Percentiles rank a stretch among this genome's conserved stretches.
Evolutionary conservation across 2,797 vertebrate species (phyloP).

Genomic region (Lerista edwardsae): DNA sequence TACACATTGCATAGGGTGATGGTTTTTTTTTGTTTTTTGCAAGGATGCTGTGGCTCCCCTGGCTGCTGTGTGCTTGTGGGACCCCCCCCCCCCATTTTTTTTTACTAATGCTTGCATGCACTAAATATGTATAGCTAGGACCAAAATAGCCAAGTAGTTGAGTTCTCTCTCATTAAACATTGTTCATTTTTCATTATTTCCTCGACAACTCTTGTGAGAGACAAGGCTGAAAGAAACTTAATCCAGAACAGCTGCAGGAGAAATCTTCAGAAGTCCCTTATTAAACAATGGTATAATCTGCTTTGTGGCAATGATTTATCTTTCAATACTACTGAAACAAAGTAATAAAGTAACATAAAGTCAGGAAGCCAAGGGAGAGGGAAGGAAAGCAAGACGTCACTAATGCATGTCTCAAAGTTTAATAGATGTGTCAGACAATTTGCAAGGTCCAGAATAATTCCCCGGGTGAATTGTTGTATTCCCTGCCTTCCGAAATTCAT

Average conservation of each 20-base stretch:
- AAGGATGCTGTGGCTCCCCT: too few relatives aligned
- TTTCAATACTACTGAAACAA: constrained; percentile 1
- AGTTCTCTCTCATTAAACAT: not conserved
- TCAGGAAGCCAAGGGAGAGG: not conserved
- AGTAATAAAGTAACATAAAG: constrained; percentile 11
- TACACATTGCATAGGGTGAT: too few relatives aligned
- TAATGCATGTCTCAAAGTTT: not conserved
- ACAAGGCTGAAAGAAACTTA: not conserved
- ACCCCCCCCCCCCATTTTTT: too few relatives aligned
- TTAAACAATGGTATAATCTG: constrained; percentile 15
- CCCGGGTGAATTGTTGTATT: not conserved
- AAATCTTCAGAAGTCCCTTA: constrained; percentile 8
- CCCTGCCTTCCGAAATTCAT: not conserved
- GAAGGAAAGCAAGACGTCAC: not conserved
- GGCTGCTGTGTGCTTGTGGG: too few relatives aligned
- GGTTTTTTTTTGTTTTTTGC: too few relatives aligned
- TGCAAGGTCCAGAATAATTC: not conserved
- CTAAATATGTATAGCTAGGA: not conserved
- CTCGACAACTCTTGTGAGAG: constrained; percentile 4
- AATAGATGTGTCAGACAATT: constrained; percentile 9
- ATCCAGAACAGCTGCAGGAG: constrained; percentile 25
- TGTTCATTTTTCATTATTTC: constrained; percentile 1
- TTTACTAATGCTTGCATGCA: not conserved
- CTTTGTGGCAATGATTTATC: not conserved
- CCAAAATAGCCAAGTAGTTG: not conserved